These are phyloP conservation scores for Enteromius mattozi DNA, from an alignment of 2,797 vertebrate species.

Conservation along the genomic window DNA sequence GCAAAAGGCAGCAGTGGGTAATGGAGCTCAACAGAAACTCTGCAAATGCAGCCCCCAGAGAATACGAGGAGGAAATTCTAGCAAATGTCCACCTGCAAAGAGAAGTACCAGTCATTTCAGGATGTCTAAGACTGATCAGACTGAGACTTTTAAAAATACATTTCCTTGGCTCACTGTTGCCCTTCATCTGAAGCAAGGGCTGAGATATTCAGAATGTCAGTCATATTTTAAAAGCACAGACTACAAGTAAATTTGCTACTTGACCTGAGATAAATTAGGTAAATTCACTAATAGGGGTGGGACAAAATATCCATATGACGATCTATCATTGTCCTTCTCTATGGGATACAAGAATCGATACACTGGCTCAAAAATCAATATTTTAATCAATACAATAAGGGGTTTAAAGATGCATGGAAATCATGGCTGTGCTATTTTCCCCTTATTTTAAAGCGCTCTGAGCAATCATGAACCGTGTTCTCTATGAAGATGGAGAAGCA, in stretches of 20 bases:
- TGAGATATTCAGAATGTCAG: background rate
- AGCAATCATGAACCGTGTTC: too few species aligned
- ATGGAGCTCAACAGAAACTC: slow-evolving; percentile 2
- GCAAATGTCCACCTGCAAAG: background rate
- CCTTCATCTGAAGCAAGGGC: background rate
- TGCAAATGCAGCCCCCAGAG: background rate
- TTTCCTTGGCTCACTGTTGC: background rate
- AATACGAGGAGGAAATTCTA: background rate
- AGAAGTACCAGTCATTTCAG: background rate
- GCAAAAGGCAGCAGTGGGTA: background rate
- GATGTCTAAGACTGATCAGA: background rate
- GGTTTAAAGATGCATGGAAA: too few species aligned
- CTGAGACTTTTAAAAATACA: background rate
- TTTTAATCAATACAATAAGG: too few species aligned
- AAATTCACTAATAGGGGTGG: too few species aligned
- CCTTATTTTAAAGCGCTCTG: too few species aligned
- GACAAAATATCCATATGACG: too few species aligned
- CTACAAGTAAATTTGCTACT: background rate
- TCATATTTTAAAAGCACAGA: background rate
- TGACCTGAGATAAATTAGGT: background rate
- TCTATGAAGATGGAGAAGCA: too few species aligned
- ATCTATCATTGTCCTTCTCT: too few species aligned
- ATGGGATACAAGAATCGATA: too few species aligned
- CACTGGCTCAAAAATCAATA: too few species aligned
- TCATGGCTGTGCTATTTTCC: too few species aligned